Base-by-base conservation (phyloP, 2,113 vertebrate genomes). In the Coreoperca whiteheadi region DNA sequence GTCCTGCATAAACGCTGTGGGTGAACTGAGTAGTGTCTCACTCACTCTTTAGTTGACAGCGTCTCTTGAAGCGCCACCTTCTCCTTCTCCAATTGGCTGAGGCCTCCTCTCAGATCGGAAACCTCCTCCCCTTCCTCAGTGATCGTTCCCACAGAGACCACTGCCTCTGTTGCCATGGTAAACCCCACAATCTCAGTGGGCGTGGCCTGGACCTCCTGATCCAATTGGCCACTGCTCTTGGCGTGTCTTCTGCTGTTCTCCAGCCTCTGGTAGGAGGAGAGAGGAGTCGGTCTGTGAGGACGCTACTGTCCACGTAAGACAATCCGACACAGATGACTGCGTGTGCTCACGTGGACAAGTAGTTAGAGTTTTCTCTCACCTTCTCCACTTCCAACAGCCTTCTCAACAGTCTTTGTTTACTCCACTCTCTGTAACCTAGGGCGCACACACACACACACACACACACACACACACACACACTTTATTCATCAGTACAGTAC, bases 371-470 rank as follows among this genome's bases (percentile, higher is more conserved):
- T 74, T 23, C 63, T 56, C 96, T 96, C 88, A 99, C 98, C 93
- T 96, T 97, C 92, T 98, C 98, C 63, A 98, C 89, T 51, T 97
- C 96, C 0, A 92, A 80, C 64, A 98, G 94, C 75, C 94, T 93
- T 12, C 96, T 96, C 90, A 97, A 65, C 83, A 98, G 94, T 83
- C 97, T 96, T 83, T 97, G 96, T 88, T 95, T 98, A 88, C 96
- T 98, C 97, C 97, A 98, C 43, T 97, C 97, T 32, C 86, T 78
- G 7, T 97, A 98, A 88, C 95, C 97, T 99, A 60, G 43, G 79
- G 51, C 50, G 91, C 50, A 82, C 2, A 72, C 50, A 75, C 32
- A 77, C 66, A 89, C 9, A 87, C 30, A 85, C 4, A 82, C 51
- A 79, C 25, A 57, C 21, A 68, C 48, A 50, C 48, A 50, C 48